These are phyloP conservation scores for Ptychodera flava DNA, from an alignment of 35 echinoderm and acorn worm species.

Conservation along the genomic window DNA sequence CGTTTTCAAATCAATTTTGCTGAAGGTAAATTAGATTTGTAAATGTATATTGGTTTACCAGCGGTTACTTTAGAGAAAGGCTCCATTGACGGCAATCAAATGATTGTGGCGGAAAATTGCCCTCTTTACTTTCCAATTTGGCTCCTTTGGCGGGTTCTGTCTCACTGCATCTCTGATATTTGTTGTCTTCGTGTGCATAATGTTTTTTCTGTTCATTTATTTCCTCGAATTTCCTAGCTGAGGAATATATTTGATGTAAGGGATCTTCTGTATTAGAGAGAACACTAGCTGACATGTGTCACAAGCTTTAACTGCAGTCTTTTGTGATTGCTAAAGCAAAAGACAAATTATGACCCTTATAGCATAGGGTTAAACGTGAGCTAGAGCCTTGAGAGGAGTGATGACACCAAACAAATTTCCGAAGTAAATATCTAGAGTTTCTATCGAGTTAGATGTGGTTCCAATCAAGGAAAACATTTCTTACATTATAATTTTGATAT, in stretches of 20 bases:
- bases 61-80: neutral
- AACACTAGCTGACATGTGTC: too few species aligned
- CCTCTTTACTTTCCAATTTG: neutral
- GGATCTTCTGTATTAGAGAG: too few species aligned
- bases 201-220: neutral
- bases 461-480: too few species aligned
- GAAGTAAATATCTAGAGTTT: too few species aligned
- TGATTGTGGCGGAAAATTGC: neutral
- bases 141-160: neutral
- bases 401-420: too few species aligned
- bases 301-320: too few species aligned
- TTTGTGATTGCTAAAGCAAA: too few species aligned
- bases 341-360: too few species aligned
- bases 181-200: neutral
- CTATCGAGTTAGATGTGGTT: too few species aligned
- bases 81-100: neutral
- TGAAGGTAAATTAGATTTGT: constrained; percentile 2
- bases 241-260: neutral
- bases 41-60: neutral
- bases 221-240: neutral
- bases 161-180: neutral
- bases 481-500: too few species aligned
- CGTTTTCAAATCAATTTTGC: neutral
- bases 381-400: too few species aligned
- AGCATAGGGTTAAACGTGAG: too few species aligned